Base-by-base conservation (phyloP, 2,888 invertebrate genomes). In the Macropis europaea region DNA sequence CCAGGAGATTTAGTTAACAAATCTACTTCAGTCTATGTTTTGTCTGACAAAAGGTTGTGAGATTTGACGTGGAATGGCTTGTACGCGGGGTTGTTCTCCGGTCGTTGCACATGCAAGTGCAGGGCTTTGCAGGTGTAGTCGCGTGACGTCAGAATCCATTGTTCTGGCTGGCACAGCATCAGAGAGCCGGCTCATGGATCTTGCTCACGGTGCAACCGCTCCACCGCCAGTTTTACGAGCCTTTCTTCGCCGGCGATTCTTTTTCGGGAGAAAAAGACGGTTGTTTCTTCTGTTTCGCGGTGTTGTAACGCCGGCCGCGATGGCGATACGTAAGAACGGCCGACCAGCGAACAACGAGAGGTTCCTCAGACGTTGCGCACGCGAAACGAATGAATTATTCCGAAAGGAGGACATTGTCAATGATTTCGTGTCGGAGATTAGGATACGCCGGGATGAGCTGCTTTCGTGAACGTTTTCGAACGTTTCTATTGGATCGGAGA, bases 81-180 rank as follows among this genome's bases (percentile, higher is more conserved):
- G n/a, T 40, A 3, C 24, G 11, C 32, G 53, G 61, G 67, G 61
- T 61, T 52, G 45, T 52, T 48, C 24, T 32, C 34, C 40, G 60
- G 22, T 50, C 24, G 45, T 28, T 54, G 59, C 68, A 68, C 53
- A 71, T 50, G 42, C 60, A 50, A 62, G 47, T 42, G 50, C 56
- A 32, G 30, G 26, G 24, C 47, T 36, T 56, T 53, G 71, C 80
- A 80, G 80, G 80, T 80, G 80, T 60, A 77, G 70, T 22, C 34
- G 38, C 36, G 52, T 76, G 83, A 82, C 80, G 83, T 82, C 79
- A 81, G 63, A 40, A 34, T 36, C 61, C 76, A 83, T 83, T 81
- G 81, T 82, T 82, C 73, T 62, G 32, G 64, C 67, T 71, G 50
- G 34, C 24, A 43, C 48, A 61, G 50, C 59, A 53, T 48, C 60